Evolutionary conservation across 2,888 invertebrate genomes (phyloP), one percentile per base, ranked within the genome.

Genomic region (Microplitis manilae): DNA sequence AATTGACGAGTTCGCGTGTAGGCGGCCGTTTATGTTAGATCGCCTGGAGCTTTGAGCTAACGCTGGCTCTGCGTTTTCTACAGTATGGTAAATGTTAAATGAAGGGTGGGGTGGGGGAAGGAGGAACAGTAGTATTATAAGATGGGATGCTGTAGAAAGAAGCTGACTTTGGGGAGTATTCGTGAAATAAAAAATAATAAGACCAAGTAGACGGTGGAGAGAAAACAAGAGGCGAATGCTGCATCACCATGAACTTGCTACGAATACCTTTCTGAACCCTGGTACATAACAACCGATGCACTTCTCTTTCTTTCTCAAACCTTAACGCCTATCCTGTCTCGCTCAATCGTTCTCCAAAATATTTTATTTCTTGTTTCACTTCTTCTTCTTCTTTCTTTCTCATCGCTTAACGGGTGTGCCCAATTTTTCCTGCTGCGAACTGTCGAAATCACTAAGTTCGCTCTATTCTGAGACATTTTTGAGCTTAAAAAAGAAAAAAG

Each of bases 1-100:
- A 88, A 88, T 88, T 87, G 88, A 87, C 87, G 87, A 88, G 86
- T 86, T 87, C 85, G 85, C 86, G 86, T 86, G 88, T 88, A 87
- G 87, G 87, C 86, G 86, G 85, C 79, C 85, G 86, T 85, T 85
- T 50, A 50, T 50, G 50, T 50, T 84, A 86, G 85, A 86, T 86
- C 83, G 88, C 87, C 87, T 79, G 83, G 82, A 84, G 87, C 86
- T 79, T 74, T 81, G 81, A 78, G 77, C 20, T 60, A 30, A 30
- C 30, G 30, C 30, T 30, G 4, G 30, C 30, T 30, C 30, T 30
- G 4, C 30, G 4, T 30, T 30, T 30, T 30, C 9, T 50, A 50
- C 50, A 50, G 13, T 50, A 50, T 13, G 50, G 50, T 30, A 30
- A 30, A 30, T 30, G 73, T 62, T 70, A 20, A 30, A 71, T 39